phyloP scores from a whole-genome alignment of 2,113 vertebrate genomes.

The Pollimyrus isidori region DNA sequence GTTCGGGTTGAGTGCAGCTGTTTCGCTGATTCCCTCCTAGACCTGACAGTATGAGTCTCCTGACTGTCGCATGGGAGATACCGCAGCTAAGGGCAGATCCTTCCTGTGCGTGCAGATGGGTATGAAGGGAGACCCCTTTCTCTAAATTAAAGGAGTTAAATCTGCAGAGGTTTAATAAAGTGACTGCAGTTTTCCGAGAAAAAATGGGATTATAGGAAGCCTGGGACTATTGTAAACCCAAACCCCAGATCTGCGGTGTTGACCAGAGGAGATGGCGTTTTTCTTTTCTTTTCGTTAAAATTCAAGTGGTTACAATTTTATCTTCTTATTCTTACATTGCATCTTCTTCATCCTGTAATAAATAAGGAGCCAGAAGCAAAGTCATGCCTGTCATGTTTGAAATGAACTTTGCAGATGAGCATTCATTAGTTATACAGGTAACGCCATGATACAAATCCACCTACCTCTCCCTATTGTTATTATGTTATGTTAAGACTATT shows the following conservation, averaged over 20 bases:
- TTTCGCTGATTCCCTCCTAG: neutral
- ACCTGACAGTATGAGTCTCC: neutral
- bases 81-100: neutral
- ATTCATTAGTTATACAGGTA: neutral
- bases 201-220: constrained; percentile 42
- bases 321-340: neutral
- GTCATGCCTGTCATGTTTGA: neutral
- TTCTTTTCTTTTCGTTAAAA: neutral
- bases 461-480: neutral
- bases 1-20: neutral
- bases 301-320: neutral
- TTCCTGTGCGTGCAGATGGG: neutral
- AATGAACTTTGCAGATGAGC: neutral
- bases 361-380: neutral
- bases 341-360: neutral
- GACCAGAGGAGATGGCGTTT: constrained; percentile 22
- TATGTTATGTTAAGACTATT: neutral
- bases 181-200: constrained; percentile 35
- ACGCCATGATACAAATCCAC: neutral
- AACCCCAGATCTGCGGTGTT: constrained; percentile 30
- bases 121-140: neutral
- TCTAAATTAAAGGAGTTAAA: constrained; percentile 7
- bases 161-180: constrained; percentile 22
- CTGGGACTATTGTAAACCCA: constrained; percentile 22
- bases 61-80: neutral